phyloP scores from a whole-genome alignment of 1,140 invertebrate species.

The Brachionus sp. region DNA sequence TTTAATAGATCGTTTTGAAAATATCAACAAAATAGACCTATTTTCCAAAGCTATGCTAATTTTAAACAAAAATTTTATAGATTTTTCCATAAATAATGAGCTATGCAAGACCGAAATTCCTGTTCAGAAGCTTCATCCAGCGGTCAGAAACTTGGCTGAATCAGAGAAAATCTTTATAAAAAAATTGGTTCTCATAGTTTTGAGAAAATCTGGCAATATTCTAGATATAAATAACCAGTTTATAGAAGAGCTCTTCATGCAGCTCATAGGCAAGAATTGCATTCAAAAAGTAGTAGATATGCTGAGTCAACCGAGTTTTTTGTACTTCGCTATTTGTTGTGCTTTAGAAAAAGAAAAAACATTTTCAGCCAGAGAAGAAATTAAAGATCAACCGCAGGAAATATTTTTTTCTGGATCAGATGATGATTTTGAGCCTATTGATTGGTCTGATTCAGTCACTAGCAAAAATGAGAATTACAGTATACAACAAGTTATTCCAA shows the following conservation, averaged over 20 bases:
- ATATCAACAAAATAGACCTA: background rate
- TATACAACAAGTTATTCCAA: background rate
- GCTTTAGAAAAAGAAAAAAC: background rate
- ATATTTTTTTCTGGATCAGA: background rate
- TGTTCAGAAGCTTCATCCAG: background rate
- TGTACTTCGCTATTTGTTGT: background rate
- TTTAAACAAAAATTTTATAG: constrained; percentile 9
- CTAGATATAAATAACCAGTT: background rate
- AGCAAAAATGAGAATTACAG: background rate
- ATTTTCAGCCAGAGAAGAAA: background rate
- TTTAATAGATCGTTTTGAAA: background rate
- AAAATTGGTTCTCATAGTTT: constrained; percentile 16
- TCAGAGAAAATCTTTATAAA: constrained; percentile 27
- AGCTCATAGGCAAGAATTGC: constrained; percentile 36
- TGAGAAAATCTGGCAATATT: constrained; percentile 10
- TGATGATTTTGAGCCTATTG: background rate
- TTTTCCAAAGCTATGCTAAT: background rate
- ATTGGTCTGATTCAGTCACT: background rate
- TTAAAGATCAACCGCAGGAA: background rate
- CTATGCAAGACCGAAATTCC: background rate
- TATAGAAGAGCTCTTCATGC: constrained; percentile 18
- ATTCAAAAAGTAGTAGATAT: constrained; percentile 3
- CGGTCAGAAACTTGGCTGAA: background rate
- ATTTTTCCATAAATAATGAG: background rate
- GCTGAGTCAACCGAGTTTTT: background rate